Base-by-base conservation (phyloP, 2,888 invertebrate species). In the Mythimna lalbum region DNA sequence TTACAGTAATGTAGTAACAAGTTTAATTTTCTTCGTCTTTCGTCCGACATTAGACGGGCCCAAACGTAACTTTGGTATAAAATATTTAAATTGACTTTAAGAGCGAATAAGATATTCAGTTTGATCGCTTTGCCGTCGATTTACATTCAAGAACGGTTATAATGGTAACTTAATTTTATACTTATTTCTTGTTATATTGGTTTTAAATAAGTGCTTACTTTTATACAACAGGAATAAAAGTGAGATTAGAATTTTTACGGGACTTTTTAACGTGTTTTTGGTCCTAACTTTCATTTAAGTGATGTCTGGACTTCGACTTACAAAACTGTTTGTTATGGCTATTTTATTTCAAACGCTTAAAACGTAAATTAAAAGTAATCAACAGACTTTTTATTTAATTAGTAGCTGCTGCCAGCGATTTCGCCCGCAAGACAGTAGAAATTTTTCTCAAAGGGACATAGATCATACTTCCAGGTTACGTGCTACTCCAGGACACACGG, bases 1-100 rank as follows among this genome's bases (percentile, higher is more conserved):
- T 89, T 87, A 92, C 88, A 92, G 91, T 92, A 93, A 91, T 89
- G 89, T 89, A 89, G 88, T 93, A 93, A 94, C 90, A 92, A 94
- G 92, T 92, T 92, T 90, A 92, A 94, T 91, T 92, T 92, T 88
- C 88, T 90, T 89, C 90, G 84, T 86, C 89, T 87, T 88, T 89
- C 84, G 91, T 90, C 90, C 90, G 83, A 86, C 85, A 88, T 90
- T 88, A 87, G 87, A 84, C 83, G 78, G 79, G 77, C 77, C 84
- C 76, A 82, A 88, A 87, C 86, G 83, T 83, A 87, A 88, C 86
- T 89, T 88, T 72, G 86, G 85, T 85, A 82, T 89, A 84, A 90
- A 89, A 89, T 90, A 89, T 89, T 90, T 88, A 90, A 90, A 90
- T 90, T 88, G 86, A 88, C 87, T 89, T 90, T 86, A 90, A 76